These are phyloP conservation scores for Mimachlamys varia DNA, from an alignment of 2,888 invertebrate species.

Conservation along the genomic window DNA sequence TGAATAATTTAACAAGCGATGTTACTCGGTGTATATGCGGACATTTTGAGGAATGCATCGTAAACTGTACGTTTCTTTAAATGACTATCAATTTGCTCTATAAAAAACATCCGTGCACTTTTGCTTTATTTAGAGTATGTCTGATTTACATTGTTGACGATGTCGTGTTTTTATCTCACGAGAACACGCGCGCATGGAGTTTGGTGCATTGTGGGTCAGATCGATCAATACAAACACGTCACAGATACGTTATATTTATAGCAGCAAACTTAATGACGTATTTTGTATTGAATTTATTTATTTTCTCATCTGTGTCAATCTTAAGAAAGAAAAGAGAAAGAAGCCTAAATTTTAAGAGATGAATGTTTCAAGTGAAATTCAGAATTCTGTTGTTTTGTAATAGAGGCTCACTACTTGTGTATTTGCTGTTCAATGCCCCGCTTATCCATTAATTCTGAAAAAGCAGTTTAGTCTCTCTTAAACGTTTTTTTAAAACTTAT, in stretches of 20 bases:
- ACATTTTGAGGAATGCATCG: background rate
- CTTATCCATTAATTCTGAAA: too few relatives aligned
- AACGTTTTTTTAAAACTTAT: too few relatives aligned
- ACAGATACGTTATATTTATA: background rate
- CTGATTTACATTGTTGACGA: background rate
- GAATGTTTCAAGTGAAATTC: too few relatives aligned
- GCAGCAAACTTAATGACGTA: background rate
- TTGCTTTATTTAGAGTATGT: background rate
- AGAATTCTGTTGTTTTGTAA: too few relatives aligned
- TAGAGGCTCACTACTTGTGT: too few relatives aligned
- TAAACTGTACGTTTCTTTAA: background rate
- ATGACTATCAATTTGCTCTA: background rate
- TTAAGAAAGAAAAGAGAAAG: background rate
- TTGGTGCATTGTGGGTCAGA: slow-evolving; percentile 21
- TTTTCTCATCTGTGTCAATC: background rate
- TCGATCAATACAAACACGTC: background rate
- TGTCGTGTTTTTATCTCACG: background rate
- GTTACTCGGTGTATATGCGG: background rate
- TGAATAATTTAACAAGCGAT: background rate
- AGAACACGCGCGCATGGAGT: background rate
- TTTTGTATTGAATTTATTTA: background rate
- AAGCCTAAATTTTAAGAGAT: background rate
- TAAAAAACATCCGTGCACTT: background rate
- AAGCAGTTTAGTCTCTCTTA: too few relatives aligned
- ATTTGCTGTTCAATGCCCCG: too few relatives aligned